Conservation (phyloP, 1,140 invertebrate species). For the Dendroctonus valens region DNA sequence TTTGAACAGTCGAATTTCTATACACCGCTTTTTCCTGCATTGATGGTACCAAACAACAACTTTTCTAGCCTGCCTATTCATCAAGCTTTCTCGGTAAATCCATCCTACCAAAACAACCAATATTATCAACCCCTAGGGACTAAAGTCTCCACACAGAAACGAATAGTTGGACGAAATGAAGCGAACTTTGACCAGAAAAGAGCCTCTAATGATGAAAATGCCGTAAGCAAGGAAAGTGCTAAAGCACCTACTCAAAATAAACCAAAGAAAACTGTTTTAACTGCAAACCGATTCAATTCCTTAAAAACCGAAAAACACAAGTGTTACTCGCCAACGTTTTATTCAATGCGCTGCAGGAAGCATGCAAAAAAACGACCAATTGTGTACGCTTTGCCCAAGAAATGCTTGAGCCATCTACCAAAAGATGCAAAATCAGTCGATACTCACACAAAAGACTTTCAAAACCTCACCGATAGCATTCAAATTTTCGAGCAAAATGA, state of each 20-base stretch:
- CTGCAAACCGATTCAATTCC: conserved; percentile 43
- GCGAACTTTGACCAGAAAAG: conserved; percentile 25
- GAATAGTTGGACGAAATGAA: conserved; percentile 40
- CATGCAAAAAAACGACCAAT: conserved; percentile 47
- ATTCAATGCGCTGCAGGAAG: conserved; percentile 49
- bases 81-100: conserved; percentile 7
- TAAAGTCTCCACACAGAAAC: not conserved
- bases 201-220: conserved; percentile 27
- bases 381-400: conserved; percentile 45
- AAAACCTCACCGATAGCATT: conserved; percentile 46
- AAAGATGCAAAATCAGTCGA: conserved; percentile 11
- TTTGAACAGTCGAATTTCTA: conserved; percentile 7
- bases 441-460: conserved; percentile 25
- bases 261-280: conserved; percentile 23
- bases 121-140: conserved; percentile 17
- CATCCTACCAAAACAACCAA: conserved; percentile 24
- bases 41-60: too few species aligned
- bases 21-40: not conserved
- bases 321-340: conserved; percentile 50
- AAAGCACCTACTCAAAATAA: conserved; percentile 13
- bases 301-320: conserved; percentile 48
- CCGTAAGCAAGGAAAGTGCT: conserved; percentile 18
- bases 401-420: conserved; percentile 31
- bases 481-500: conserved; percentile 46
- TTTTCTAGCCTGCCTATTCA: not conserved